Base-by-base conservation (phyloP, 2,797 vertebrate species). In the Anguilla marmorata region DNA sequence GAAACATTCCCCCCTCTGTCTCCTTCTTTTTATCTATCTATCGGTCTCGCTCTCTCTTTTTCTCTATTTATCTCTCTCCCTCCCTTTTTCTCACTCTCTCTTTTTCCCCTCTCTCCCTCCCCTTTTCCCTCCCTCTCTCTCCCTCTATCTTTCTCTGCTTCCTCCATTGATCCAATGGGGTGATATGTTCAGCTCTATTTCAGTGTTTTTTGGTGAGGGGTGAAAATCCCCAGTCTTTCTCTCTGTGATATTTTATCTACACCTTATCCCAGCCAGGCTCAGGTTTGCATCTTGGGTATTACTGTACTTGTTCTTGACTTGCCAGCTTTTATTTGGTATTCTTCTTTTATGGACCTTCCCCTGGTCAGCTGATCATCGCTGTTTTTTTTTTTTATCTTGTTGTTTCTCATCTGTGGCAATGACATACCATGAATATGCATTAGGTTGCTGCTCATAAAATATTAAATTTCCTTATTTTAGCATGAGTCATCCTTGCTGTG, bases 361-460 rank as follows among this genome's bases (percentile, higher is more conserved):
- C 76, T 21, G 54, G 79, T 87, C 74, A 87, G 86, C 52, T 80
- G 86, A 87, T 76, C 74, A 24, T 21, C 14, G 41, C 52, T n/a
- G 72, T 45, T 27, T 45, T 79, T 45, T 27, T 45, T 79, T 72
- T 30, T 8, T 12, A 30, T 27, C 69, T 72, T 19, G 2, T 58
- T 58, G 16, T 37, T 56, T 45, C 72, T 66, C 14, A 21, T 86
- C n/a, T 48, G 37, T 56, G 37, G 41, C 54, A 27, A n/a, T 21
- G 56, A 72, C 24, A 48, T 45, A 14, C 24, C n/a, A 86, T 88
- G 85, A 88, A 88, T 88, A 88, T 88, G 88, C 85, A 88, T 82
- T 41, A 80, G 41, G 74, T 82, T 88, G 56, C 85, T 56, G 60
- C 37, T 58, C n/a, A 66, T 86, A 69, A 88, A 88, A 88, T 88